A percentile compares a stretch with the other conserved stretches of the same genome.
phyloP scores from a whole-genome alignment of 2,113 vertebrate species.

The Brachyhypopomus occidentalis region DNA sequence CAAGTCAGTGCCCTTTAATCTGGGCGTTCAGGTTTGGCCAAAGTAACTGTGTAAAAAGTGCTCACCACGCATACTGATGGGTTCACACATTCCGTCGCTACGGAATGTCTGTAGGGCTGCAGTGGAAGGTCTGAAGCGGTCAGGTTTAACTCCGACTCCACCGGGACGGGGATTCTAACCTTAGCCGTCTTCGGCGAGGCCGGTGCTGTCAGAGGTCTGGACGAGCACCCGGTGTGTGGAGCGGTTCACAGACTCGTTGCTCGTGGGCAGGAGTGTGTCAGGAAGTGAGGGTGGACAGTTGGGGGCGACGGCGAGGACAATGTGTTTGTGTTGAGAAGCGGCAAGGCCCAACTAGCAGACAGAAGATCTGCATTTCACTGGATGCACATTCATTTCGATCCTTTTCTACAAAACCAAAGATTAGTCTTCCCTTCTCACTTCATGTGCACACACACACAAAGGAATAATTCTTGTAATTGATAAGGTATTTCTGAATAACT shows the following conservation, averaged over 20 bases:
- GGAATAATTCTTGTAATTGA: too few species aligned
- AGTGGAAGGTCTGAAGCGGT: too few species aligned
- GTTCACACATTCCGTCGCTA: too few species aligned
- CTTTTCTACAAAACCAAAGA: constrained; percentile 9
- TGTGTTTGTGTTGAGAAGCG: background rate
- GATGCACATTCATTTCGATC: background rate
- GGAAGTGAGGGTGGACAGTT: background rate
- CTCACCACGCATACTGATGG: too few species aligned
- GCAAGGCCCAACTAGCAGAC: background rate
- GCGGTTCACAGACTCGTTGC: background rate
- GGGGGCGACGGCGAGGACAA: background rate
- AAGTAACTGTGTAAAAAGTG: background rate
- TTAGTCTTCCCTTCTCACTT: background rate
- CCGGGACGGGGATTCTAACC: too few species aligned
- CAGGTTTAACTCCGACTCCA: too few species aligned
- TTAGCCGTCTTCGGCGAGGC: constrained; percentile 25
- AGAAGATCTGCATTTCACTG: background rate
- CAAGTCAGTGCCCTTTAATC: constrained; percentile 10
- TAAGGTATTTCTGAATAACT: too few species aligned
- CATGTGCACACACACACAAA: background rate
- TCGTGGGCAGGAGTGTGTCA: background rate
- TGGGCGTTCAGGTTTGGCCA: background rate
- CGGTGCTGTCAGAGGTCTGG: constrained; percentile 11
- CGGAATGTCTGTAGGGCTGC: too few species aligned
- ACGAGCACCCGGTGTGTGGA: constrained; percentile 4